These are phyloP conservation scores for Kuschelorhynchus macadamiae DNA, from an alignment of 2,888 invertebrate species.

Conservation along the genomic window DNA sequence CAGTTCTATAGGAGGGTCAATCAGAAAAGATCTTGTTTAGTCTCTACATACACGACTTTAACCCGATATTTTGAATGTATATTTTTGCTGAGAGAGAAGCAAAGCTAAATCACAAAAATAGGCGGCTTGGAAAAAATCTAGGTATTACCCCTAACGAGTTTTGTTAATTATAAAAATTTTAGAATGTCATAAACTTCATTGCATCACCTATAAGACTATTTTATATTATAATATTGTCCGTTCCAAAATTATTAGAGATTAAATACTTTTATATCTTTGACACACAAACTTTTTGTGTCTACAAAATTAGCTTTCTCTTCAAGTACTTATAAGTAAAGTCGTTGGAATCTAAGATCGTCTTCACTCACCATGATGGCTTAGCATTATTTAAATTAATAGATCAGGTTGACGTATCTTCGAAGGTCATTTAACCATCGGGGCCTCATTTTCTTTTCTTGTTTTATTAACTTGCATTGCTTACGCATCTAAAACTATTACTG, in stretches of 20 bases:
- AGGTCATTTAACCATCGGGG: constrained; percentile 9
- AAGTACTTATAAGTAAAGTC: constrained; percentile 14
- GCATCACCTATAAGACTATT: too few species aligned
- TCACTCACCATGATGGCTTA: background rate
- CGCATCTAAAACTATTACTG: constrained; percentile 7
- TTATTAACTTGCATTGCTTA: constrained; percentile 17
- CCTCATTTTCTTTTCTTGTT: constrained; percentile 25
- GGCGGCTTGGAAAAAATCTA: too few species aligned
- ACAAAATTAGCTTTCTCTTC: constrained; percentile 17
- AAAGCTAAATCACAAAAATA: too few species aligned
- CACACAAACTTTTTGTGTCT: constrained; percentile 6
- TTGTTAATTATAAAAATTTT: too few species aligned
- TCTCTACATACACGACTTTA: too few species aligned
- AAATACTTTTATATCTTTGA: constrained; percentile 8
- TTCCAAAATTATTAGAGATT: background rate
- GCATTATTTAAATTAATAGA: constrained; percentile 17
- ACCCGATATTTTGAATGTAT: too few species aligned
- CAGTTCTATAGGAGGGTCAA: too few species aligned
- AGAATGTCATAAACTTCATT: too few species aligned
- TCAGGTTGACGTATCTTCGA: constrained; percentile 17
- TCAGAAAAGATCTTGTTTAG: too few species aligned
- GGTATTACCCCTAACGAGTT: too few species aligned
- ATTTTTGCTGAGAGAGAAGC: too few species aligned
- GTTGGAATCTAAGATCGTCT: constrained; percentile 9
- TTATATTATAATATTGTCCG: too few species aligned